Conservation (phyloP, 2,113 vertebrate genomes). For the Oxygymnocypris stewartii region DNA sequence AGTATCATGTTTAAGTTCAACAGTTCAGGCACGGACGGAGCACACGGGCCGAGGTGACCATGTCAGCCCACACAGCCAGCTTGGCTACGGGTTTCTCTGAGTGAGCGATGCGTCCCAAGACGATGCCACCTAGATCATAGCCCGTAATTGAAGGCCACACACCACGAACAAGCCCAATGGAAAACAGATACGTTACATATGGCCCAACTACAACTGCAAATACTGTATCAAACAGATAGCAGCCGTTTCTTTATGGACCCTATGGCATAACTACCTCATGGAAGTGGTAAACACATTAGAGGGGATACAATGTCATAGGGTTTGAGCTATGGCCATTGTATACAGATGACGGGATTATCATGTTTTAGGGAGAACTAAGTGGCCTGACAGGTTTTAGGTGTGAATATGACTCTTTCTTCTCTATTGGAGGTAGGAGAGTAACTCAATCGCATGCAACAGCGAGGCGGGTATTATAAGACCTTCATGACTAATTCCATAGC, state of each 20-base stretch:
- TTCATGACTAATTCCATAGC: conserved; percentile 47
- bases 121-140: conserved; percentile 45
- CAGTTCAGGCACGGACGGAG: conserved; percentile 67
- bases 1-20: conserved; percentile 77
- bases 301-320: conserved; percentile 33
- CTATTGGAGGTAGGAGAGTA: conserved; percentile 44
- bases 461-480: conserved; percentile 38
- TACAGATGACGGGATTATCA: conserved; percentile 44
- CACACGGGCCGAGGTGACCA: conserved; percentile 58
- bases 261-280: conserved; percentile 2
- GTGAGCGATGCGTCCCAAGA: conserved; percentile 70
- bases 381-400: conserved; percentile 54
- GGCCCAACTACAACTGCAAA: conserved; percentile 29
- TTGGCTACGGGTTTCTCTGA: conserved; percentile 59
- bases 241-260: conserved; percentile 27
- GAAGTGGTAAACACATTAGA: conserved; percentile 42
- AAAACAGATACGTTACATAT: conserved; percentile 43
- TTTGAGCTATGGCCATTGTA: conserved; percentile 34
- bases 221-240: conserved; percentile 32
- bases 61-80: conserved; percentile 60
- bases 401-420: conserved; percentile 47
- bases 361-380: conserved; percentile 43
- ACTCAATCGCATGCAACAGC: conserved; percentile 30
- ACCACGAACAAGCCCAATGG: conserved; percentile 61
- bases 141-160: conserved; percentile 71